phyloP scores from a whole-genome alignment of 2,888 invertebrate genomes.

The Electrophaes corylata region DNA sequence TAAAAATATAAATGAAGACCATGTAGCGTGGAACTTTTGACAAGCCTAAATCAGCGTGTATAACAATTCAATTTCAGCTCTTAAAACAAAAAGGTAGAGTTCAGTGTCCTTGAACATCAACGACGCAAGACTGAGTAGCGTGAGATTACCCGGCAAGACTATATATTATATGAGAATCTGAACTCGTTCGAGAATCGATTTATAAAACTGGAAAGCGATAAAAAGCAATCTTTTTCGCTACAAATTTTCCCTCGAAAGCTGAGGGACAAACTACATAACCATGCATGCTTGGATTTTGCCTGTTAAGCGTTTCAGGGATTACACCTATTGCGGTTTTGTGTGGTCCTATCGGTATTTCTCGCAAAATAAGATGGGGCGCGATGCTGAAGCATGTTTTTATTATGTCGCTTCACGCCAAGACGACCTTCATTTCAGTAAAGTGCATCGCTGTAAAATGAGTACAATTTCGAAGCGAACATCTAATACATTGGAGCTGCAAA shows the following conservation, averaged over 20 bases:
- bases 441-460: conserved; percentile 17
- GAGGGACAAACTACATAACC: neutral
- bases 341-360: neutral
- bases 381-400: neutral
- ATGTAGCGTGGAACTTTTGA: neutral
- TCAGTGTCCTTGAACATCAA: conserved; percentile 2
- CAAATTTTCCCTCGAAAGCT: conserved; percentile 16
- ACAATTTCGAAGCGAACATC: conserved; percentile 12
- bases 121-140: conserved; percentile 12
- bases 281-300: neutral
- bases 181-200: conserved; percentile 13
- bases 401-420: conserved; percentile 2
- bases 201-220: conserved; percentile 18
- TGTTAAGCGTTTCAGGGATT: neutral
- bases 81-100: neutral
- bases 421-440: conserved; percentile 11
- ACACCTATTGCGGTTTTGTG: neutral
- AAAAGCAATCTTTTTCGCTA: conserved; percentile 18
- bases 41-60: neutral
- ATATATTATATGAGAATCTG: conserved; percentile 5
- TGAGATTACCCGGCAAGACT: conserved; percentile 15
- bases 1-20: neutral
- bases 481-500: conserved; percentile 20
- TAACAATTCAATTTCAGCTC: conserved; percentile 2
- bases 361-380: neutral